These are phyloP conservation scores for Noctua janthe DNA, from an alignment of 2,888 invertebrate genomes.

Conservation along the genomic window DNA sequence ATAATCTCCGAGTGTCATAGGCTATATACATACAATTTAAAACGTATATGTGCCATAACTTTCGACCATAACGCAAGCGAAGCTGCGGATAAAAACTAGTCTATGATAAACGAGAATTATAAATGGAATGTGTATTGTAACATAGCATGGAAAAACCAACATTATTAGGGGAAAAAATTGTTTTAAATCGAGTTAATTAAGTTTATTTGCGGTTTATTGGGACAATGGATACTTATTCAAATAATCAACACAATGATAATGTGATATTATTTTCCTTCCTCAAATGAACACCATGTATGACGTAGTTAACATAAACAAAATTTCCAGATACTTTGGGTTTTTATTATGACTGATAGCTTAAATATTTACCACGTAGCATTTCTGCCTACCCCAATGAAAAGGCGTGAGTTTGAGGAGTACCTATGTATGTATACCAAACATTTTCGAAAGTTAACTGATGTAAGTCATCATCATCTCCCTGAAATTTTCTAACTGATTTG, in stretches of 20 bases:
- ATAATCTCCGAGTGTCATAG: not conserved
- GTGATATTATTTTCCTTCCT: conserved; percentile 43
- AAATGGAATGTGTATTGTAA: not conserved
- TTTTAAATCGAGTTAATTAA: conserved; percentile 24
- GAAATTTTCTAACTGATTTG: not conserved
- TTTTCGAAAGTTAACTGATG: not conserved
- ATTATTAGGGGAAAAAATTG: not conserved
- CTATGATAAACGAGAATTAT: not conserved
- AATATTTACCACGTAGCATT: conserved; percentile 2
- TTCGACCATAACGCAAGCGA: not conserved
- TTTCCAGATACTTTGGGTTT: conserved; percentile 12
- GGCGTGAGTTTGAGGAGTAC: no score
- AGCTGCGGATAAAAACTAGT: not conserved
- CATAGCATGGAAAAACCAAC: not conserved
- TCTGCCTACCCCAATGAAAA: not conserved
- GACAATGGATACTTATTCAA: conserved; percentile 21
- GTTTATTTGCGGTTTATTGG: conserved; percentile 32
- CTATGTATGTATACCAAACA: not conserved
- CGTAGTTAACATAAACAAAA: conserved; percentile 13
- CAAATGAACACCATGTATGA: not conserved
- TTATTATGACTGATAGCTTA: not conserved
- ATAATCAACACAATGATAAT: conserved; percentile 25
- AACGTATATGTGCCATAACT: not conserved
- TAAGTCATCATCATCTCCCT: not conserved
- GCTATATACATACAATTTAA: not conserved